Conservation (phyloP, 64 coral and sea anemone species). For the Stylophora pistillata region DNA sequence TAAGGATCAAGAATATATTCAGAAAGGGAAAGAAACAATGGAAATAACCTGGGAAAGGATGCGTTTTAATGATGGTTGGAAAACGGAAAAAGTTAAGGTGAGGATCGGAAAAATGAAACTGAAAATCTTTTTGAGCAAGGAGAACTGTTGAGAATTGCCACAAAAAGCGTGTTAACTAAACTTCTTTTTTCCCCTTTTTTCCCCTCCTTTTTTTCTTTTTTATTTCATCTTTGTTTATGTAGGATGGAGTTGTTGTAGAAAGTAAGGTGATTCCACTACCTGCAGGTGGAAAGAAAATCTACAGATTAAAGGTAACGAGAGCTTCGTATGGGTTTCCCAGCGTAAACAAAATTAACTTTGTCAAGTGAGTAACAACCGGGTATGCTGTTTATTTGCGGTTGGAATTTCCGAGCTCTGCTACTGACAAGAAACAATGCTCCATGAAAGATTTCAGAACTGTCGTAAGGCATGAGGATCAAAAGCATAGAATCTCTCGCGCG, state of each 20-base stretch:
- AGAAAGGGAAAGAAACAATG: slow-evolving; percentile 53
- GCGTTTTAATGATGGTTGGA: slow-evolving; percentile 24
- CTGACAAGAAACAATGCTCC: too few relatives aligned
- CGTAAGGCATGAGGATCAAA: too few relatives aligned
- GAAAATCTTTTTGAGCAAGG: not conserved
- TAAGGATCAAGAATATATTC: slow-evolving; percentile 43
- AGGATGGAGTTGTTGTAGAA: slow-evolving; percentile 63
- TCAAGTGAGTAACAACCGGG: too few relatives aligned
- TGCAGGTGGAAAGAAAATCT: slow-evolving; percentile 45
- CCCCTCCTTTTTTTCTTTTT: not conserved
- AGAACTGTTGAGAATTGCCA: not conserved
- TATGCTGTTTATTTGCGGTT: too few relatives aligned
- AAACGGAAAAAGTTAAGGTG: slow-evolving; percentile 63
- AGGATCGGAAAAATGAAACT: not conserved
- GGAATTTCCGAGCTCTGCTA: too few relatives aligned
- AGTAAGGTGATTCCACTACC: slow-evolving; percentile 8
- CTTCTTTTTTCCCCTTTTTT: too few relatives aligned
- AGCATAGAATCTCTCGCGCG: too few relatives aligned
- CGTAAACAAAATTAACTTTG: too few relatives aligned
- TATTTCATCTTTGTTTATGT: not conserved
- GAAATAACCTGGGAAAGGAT: slow-evolving; percentile 34
- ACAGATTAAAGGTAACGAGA: slow-evolving; percentile 47
- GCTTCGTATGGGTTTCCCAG: too few relatives aligned
- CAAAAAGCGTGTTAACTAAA: not conserved
- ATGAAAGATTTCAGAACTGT: too few relatives aligned